Base-by-base conservation (phyloP, 2,888 invertebrate species). In the Arge pagana region DNA sequence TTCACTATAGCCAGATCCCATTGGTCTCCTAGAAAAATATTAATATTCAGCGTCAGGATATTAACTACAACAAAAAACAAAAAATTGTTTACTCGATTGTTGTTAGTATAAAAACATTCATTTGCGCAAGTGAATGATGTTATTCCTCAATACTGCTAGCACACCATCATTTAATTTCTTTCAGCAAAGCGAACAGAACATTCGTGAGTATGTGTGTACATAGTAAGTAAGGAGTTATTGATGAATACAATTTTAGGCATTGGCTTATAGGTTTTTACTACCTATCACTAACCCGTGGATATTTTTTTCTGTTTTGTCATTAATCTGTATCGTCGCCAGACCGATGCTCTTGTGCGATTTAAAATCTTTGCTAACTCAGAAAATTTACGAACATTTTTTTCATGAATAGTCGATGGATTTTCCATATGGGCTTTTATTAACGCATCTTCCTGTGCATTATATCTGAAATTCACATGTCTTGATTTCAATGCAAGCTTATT, bases 321-420 rank as follows among this genome's bases (percentile, higher is more conserved):
- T 13, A 66, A 36, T 45, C 50, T 41, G 42, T 70, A 70, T 48
- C 74, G 64, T 8, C 74, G 67, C 71, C 70, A 75, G 23, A 76
- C 67, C 0, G 76, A 73, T 10, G 64, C 61, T 53, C 73, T 62
- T 1, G 69, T 70, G 60, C 76, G 62, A n/a, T 64, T 66, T 28
- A 76, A 61, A 31, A 65, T 56, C 52, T 60, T 60, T 1, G 70
- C 71, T 37, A 75, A 55, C 30, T 68, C 67, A 2, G 64, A 36
- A 52, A 65, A 71, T 45, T 64, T 67, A 0, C 61, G 49, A 4
- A 33, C 23, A 35, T 45, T 45, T 30, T 33, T 63, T 5, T 55
- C 49, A 21, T 70, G 53, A 6, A 59, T 48, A 13, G 58, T 52
- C 3, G 45, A 48, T 41, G 61, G 56, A 0, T 58, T 49, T 48